A percentile compares a stretch with the other conserved stretches of the same genome.
Conservation (phyloP, 2,888 invertebrate genomes). For the Eueremaeus valkanovi region DNA sequence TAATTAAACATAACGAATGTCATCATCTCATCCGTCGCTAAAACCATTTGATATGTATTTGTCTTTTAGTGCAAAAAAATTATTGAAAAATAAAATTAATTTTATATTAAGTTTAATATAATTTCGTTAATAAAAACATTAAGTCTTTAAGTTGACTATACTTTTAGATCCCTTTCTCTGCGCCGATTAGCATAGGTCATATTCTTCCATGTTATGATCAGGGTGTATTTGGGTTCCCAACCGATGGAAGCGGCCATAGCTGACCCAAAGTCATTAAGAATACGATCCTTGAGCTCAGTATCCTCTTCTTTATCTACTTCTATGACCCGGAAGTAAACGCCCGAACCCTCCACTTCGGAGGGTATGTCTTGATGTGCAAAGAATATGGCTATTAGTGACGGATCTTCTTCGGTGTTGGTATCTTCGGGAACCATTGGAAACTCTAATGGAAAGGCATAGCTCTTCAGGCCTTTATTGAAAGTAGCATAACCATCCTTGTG, state of each 20-base stretch:
- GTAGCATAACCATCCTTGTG: conserved; percentile 78
- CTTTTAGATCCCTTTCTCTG: too few species aligned
- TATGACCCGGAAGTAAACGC: conserved; percentile 66
- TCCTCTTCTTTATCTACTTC: conserved; percentile 45
- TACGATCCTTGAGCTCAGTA: conserved; percentile 42
- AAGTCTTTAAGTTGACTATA: too few species aligned
- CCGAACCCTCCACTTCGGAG: conserved; percentile 58
- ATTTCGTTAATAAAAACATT: conserved; percentile 24
- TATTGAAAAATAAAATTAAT: neutral
- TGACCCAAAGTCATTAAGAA: conserved; percentile 49
- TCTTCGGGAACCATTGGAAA: conserved; percentile 61
- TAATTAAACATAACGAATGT: conserved; percentile 96
- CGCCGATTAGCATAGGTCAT: conserved; percentile 68
- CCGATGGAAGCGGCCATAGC: conserved; percentile 68
- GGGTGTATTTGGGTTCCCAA: conserved; percentile 83
- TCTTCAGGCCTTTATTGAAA: conserved; percentile 83
- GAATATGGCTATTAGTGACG: conserved; percentile 84
- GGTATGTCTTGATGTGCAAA: conserved; percentile 47
- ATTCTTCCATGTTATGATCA: conserved; percentile 93
- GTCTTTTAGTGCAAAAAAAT: conserved; percentile 60
- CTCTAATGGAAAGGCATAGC: conserved; percentile 71
- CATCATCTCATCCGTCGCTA: conserved; percentile 87
- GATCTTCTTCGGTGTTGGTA: conserved; percentile 70
- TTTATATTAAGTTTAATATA: neutral
- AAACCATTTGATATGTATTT: conserved; percentile 90